Evolutionary conservation across 2,113 vertebrate genomes (phyloP), one percentile per base, ranked within the genome.

Genomic region (Lophius piscatorius): DNA sequence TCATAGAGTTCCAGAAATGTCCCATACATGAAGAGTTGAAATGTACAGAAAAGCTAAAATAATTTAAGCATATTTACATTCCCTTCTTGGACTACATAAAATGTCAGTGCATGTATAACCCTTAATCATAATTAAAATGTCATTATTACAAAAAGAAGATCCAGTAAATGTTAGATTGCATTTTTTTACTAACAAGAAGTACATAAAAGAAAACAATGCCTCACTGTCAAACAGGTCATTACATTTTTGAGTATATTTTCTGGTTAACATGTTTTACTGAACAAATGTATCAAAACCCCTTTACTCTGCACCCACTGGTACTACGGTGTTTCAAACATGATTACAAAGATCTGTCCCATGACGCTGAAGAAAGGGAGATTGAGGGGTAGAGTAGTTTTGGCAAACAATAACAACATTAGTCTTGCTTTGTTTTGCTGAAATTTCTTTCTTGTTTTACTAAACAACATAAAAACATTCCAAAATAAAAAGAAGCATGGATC

Each of bases 191-290:
- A 12, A 76, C 39, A 68, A 26, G 42, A 61, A 64, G 26, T 69
- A 12, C 12, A n/a, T 7, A 16, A 31, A 49, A 85, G 38, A 41
- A 46, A 82, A 80, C 83, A 88, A 91, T 81, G 85, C 77, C 49
- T 89, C 80, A 75, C 85, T 84, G 80, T 67, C 65, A 62, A 74
- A 85, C 87, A 90, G 84, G 46, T 89, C 82, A 86, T 88, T 76
- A 87, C 80, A 85, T 88, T 82, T 88, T 75, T 75, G 24, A 58
- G 18, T 54, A 71, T 24, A 64, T 47, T 55, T 61, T 72, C 84
- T 64, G 80, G 71, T 74, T n/a, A 59, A 65, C 58, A 83, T 24
- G 14, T 28, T 73, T 74, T 69, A 75, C 55, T 7, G 63, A 64
- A 58, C 26, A 71, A 65, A 71, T 59, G 61, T 34, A 68, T 64